These are phyloP conservation scores for Tinamus major DNA, from an alignment of 2,797 vertebrate species.

Conservation along the genomic window DNA sequence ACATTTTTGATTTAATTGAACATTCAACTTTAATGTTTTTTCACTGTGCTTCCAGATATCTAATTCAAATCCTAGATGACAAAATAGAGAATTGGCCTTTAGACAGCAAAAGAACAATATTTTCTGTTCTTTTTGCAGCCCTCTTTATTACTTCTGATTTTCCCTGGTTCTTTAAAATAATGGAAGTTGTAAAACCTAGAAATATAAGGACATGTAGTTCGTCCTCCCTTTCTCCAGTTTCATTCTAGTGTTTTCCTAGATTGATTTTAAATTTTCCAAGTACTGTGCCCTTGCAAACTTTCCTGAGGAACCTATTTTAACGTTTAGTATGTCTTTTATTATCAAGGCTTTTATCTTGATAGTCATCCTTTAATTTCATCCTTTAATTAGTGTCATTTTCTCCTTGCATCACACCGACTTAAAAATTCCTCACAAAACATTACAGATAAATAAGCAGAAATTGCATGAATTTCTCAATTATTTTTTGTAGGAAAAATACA, in stretches of 20 bases:
- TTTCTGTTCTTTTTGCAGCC: no score
- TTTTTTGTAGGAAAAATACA: background rate
- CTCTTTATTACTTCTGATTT: no score
- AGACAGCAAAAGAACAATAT: background rate
- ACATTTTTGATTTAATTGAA: background rate
- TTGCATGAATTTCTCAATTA: background rate
- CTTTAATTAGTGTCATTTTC: background rate
- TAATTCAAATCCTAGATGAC: background rate
- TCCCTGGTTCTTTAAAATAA: background rate
- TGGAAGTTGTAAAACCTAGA: background rate
- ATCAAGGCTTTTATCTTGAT: background rate
- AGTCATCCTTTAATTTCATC: background rate
- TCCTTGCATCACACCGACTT: background rate
- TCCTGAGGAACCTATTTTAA: background rate
- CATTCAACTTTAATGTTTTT: background rate
- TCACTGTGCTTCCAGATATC: background rate
- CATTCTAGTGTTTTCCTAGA: background rate
- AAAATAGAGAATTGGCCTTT: background rate
- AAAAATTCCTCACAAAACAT: background rate
- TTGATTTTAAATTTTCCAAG: background rate
- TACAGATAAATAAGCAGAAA: background rate
- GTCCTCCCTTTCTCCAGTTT: background rate
- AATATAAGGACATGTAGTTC: background rate
- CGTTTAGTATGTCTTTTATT: background rate
- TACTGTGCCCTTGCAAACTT: background rate